phyloP scores from a whole-genome alignment of 2,888 invertebrate genomes.

The Ochropleura plecta region DNA sequence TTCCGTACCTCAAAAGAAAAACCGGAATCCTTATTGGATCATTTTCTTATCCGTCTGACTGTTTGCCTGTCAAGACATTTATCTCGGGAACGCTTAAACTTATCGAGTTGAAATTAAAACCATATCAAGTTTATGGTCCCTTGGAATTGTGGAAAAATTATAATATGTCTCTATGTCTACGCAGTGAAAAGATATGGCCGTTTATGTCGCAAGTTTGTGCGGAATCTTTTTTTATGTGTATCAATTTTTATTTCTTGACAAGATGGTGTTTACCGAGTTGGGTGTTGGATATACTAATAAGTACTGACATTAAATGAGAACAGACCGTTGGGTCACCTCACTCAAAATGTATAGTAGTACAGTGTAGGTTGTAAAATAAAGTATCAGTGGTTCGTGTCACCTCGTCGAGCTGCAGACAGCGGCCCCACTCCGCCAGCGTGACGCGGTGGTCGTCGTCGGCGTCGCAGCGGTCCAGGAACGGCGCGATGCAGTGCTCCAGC shows the following conservation, averaged over 20 bases:
- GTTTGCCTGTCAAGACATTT: no score
- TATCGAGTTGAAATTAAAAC: no score
- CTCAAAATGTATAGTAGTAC: not conserved
- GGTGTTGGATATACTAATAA: not conserved
- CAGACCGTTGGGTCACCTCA: no score
- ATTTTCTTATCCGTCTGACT: no score
- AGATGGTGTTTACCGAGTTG: not conserved
- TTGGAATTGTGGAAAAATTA: no score
- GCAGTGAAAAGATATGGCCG: no score
- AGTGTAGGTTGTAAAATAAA: not conserved
- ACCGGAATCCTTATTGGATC: no score
- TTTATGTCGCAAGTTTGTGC: not conserved
- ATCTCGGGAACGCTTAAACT: no score
- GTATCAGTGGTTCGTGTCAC: slow-evolving; percentile 71
- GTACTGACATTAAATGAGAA: no score
- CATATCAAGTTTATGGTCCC: no score
- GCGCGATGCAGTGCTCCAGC: slow-evolving; percentile 99
- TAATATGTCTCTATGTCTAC: no score
- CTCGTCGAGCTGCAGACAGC: slow-evolving; percentile 95
- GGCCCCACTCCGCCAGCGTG: slow-evolving; percentile 98
- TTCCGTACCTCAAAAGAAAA: no score
- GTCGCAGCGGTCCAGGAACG: slow-evolving; percentile 98
- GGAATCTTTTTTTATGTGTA: not conserved
- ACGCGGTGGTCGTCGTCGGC: slow-evolving; percentile 97
- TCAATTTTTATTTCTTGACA: not conserved